Base-by-base conservation (phyloP, 2,888 invertebrate species). In the Ormyrus pomaceus region DNA sequence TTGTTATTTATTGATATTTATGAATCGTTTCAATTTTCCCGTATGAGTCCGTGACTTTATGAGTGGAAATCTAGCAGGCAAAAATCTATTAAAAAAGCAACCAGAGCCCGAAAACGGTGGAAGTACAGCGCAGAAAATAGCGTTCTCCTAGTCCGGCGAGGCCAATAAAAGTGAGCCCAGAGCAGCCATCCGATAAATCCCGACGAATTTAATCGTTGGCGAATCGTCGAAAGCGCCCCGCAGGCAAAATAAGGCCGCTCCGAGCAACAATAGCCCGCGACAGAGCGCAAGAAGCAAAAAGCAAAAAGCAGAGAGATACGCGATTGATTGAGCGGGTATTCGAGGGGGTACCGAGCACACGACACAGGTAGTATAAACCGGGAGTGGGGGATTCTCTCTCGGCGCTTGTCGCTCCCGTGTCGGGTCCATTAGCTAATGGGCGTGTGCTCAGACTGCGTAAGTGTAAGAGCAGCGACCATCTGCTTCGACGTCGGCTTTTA, bases 351-450 rank as follows among this genome's bases (percentile, higher is more conserved):
- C 8, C 8, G 11, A 19, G 19, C 19, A 6, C 46, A 46, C 66
- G 72, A 61, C 72, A 66, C 72, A 66, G 51, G 51, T 10, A 6
- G 46, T 6, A 55, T 6, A 65, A n/a, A 19, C n/a, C n/a, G 69
- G 46, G 69, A 55, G 55, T 11, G 68, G n/a, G 51, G 48, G 59
- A 65, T 8, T 48, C 11, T 64, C 50, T 64, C 64, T 46, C 34
- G 56, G 4, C 56, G 70, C 71, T 68, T 76, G 56, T 84, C 84
- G 85, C 87, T 84, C 85, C 86, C 87, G 87, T 19, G 87, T 85
- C 34, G 34, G 87, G 87, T 88, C 89, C 89, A 89, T 89, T 89
- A 89, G 89, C 89, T 89, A 89, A 89, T 89, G 88, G 89, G 87
- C 83, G 84, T 83, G 45, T 51, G 56, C 34, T 6, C 61, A 11